Evolutionary conservation across 1,140 invertebrate species (phyloP).

Genomic region (Chironomus striatipennis): DNA sequence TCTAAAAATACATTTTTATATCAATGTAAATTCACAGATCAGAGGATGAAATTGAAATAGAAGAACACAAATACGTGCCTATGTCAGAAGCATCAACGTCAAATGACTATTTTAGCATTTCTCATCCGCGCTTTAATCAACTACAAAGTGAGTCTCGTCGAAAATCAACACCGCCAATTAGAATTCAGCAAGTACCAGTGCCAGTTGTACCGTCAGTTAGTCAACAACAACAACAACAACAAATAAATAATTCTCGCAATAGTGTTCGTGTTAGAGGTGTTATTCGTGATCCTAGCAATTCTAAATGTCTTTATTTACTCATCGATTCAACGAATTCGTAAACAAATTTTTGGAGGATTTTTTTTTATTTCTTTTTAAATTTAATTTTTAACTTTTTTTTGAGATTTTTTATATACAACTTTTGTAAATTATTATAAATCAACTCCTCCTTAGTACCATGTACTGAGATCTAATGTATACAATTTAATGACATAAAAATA

Average conservation of each 20-base stretch:
- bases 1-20: not conserved
- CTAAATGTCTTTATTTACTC: not conserved
- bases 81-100: not conserved
- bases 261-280: not conserved
- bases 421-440: no score
- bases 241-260: no score
- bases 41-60: not conserved
- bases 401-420: no score
- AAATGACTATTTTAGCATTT: not conserved
- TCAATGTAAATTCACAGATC: not conserved
- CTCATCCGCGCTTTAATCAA: not conserved
- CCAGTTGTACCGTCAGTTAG: not conserved
- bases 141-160: not conserved
- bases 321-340: not conserved
- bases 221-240: not conserved
- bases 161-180: not conserved
- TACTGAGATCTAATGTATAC: no score
- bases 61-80: conserved; percentile 7
- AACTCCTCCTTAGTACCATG: no score
- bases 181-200: not conserved
- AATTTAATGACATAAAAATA: no score
- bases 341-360: no score
- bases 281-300: not conserved
- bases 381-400: no score
- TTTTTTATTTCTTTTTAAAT: no score